phyloP scores from a whole-genome alignment of 37 sponge, comb jelly and placozoan genomes.

The Theonella swinhoei region DNA sequence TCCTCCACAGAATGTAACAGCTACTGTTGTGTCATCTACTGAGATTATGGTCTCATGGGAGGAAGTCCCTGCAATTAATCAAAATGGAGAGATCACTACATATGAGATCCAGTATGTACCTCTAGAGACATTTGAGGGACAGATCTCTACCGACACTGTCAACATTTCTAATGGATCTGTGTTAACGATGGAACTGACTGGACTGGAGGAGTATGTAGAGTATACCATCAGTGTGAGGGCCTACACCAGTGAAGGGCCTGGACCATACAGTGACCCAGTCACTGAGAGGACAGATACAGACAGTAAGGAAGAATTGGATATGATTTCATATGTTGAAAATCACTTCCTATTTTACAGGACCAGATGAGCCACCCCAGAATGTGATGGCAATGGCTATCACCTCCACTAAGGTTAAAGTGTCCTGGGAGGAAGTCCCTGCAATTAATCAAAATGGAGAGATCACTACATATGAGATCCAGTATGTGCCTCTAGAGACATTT shows the following conservation, averaged over 20 bases:
- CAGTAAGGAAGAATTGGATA: no score
- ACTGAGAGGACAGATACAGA: neutral
- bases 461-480: no score
- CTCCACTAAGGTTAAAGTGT: no score
- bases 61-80: neutral
- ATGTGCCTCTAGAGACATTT: no score
- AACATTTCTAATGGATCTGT: neutral
- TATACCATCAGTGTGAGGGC: slow-evolving; percentile 14
- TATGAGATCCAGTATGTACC: neutral
- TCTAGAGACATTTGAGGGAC: no score
- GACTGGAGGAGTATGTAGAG: neutral
- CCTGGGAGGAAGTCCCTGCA: no score
- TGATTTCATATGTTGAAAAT: no score
- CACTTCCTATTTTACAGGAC: no score
- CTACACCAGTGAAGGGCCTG: slow-evolving; percentile 15
- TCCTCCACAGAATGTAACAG: neutral
- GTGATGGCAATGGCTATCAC: no score
- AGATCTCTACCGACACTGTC: neutral
- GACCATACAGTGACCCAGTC: neutral
- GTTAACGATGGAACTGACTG: neutral
- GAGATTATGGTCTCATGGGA: neutral
- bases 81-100: neutral
- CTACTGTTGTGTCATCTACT: neutral
- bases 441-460: no score
- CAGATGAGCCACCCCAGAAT: no score